These are phyloP conservation scores for Sycobia sp. DNA, from an alignment of 1,140 invertebrate species.

Conservation along the genomic window DNA sequence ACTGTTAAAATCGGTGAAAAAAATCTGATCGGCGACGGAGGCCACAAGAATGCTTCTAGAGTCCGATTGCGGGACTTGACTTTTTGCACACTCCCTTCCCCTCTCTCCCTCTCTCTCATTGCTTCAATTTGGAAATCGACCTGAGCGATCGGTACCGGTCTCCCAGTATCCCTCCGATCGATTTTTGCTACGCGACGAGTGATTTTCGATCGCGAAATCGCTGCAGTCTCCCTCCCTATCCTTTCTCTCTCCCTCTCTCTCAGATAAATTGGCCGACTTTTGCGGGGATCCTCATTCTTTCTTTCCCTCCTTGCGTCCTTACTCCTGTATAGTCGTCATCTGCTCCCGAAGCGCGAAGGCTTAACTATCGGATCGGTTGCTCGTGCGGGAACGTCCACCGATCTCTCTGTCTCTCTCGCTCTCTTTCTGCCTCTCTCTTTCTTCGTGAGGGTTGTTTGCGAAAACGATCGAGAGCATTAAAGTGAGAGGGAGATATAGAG, in stretches of 20 bases:
- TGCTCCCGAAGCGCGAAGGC: no score
- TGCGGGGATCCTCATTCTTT: background rate
- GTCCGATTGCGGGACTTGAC: no score
- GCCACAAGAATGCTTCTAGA: no score
- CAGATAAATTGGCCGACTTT: constrained; percentile 14
- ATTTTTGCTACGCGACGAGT: background rate
- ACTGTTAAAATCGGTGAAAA: no score
- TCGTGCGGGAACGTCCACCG: background rate
- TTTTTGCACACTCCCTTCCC: no score
- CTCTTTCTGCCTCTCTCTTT: background rate
- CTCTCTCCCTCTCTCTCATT: no score
- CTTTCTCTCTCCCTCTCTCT: no score
- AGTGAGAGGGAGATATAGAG: no score
- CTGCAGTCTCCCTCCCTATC: no score
- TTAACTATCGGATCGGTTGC: background rate
- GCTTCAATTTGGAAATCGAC: constrained; percentile 21
- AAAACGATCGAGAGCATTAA: constrained; percentile 3
- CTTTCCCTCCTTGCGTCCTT: constrained; percentile 16
- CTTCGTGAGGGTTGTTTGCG: constrained; percentile 25
- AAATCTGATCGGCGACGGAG: no score
- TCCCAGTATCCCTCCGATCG: background rate
- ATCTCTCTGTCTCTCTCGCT: background rate
- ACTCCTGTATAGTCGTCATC: constrained; percentile 9
- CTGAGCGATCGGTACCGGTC: background rate
- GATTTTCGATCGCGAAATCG: constrained; percentile 20